Conservation (phyloP, 2,888 invertebrate genomes). For the Agrochola lota region DNA sequence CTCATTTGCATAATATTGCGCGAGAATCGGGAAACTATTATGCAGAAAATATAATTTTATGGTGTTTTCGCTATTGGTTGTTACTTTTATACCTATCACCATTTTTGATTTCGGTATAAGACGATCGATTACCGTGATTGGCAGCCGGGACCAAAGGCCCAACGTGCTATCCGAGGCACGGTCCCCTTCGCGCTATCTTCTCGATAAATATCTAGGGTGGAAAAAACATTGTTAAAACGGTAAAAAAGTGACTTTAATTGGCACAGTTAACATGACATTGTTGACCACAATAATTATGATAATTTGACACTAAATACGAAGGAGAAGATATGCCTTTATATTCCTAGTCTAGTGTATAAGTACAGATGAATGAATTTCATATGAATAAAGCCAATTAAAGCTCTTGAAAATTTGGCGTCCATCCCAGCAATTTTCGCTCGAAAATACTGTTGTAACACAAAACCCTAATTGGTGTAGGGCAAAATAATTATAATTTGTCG, state of each 20-base stretch:
- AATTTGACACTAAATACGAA: not conserved
- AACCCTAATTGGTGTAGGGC: slow-evolving; percentile 50
- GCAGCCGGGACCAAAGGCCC: not conserved
- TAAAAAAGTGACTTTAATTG: too few species aligned
- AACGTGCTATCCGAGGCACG: too few species aligned
- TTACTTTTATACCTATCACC: slow-evolving; percentile 19
- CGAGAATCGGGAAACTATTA: slow-evolving; percentile 49
- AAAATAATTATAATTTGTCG: slow-evolving; percentile 53
- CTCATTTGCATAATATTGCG: slow-evolving; percentile 60
- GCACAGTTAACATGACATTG: not conserved
- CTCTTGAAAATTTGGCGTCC: not conserved
- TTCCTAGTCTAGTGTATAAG: not conserved
- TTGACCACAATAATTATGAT: not conserved
- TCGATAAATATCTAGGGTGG: too few species aligned
- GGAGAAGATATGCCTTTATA: not conserved
- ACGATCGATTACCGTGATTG: not conserved
- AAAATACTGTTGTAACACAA: slow-evolving; percentile 48
- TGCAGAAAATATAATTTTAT: slow-evolving; percentile 57
- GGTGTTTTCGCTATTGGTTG: slow-evolving; percentile 45
- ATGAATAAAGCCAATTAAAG: slow-evolving; percentile 27
- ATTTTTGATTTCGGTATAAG: slow-evolving; percentile 30
- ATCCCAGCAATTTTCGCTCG: slow-evolving; percentile 16
- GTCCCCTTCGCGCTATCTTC: too few species aligned
- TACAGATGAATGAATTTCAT: not conserved
- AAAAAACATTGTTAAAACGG: too few species aligned